These are phyloP conservation scores for Mohoua ochrocephala DNA, from an alignment of 2,113 vertebrate genomes.

Conservation along the genomic window DNA sequence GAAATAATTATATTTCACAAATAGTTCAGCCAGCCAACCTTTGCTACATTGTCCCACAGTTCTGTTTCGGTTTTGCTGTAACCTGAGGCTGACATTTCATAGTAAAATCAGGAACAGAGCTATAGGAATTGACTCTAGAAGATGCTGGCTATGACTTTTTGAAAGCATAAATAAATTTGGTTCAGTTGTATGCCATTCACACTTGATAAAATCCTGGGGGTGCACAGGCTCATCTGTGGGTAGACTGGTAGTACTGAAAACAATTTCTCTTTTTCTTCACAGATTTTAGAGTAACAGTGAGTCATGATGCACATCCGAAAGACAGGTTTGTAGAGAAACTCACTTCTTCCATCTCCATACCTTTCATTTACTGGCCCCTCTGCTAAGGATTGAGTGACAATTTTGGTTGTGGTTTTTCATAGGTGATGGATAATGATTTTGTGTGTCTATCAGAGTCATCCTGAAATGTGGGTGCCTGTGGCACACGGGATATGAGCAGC, in stretches of 20 bases:
- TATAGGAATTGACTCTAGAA: neutral
- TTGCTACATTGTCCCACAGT: neutral
- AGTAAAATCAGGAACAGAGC: neutral
- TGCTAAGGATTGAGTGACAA: neutral
- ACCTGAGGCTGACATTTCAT: neutral
- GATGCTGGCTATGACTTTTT: neutral
- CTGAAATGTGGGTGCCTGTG: neutral
- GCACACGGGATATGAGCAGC: rapidly evolving
- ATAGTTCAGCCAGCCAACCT: neutral
- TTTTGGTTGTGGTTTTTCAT: neutral
- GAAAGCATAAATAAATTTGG: neutral
- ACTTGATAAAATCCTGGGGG: neutral
- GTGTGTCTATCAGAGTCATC: neutral
- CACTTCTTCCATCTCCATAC: neutral
- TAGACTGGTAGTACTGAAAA: neutral
- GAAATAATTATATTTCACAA: constrained; percentile 37
- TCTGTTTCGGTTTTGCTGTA: neutral
- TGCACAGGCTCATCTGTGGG: neutral
- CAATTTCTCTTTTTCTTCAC: neutral
- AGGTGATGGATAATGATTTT: neutral
- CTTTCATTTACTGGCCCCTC: neutral
- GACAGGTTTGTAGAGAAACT: neutral
- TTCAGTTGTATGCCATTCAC: neutral
- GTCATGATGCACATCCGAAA: neutral
- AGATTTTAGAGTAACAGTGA: neutral